These are phyloP conservation scores for Gallinago undulata DNA, from an alignment of 2,113 vertebrate species.

Conservation along the genomic window DNA sequence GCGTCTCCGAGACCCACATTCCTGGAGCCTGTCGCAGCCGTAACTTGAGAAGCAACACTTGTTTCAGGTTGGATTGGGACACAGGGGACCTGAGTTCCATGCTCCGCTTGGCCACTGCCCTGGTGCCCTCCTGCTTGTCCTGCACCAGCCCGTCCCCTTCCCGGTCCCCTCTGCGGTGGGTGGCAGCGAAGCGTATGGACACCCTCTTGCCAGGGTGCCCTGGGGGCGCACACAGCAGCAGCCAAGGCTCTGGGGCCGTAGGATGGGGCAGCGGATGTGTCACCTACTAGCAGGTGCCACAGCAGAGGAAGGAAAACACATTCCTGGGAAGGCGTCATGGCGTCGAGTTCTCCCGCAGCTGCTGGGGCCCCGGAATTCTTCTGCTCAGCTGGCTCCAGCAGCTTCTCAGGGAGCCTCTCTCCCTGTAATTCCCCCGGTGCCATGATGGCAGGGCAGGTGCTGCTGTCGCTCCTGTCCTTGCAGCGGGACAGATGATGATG, in stretches of 20 bases:
- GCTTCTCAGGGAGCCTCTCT: background rate
- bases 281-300: constrained; percentile 9
- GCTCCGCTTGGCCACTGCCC: fast-evolving
- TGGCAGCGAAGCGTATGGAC: fast-evolving
- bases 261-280: background rate
- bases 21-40: background rate
- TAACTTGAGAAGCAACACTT: background rate
- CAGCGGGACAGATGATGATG: background rate
- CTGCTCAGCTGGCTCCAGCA: constrained; percentile 6
- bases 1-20: background rate
- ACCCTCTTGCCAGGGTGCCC: background rate
- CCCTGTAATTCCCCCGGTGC: background rate
- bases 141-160: background rate
- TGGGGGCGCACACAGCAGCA: fast-evolving
- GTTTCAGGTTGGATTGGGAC: background rate
- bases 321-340: constrained; percentile 15
- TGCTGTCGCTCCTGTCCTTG: background rate
- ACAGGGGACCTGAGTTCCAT: fast-evolving
- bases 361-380: constrained; percentile 28
- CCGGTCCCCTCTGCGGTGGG: background rate
- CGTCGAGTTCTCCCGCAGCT: background rate
- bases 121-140: background rate
- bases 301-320: background rate
- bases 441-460: background rate
- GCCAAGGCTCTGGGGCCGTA: fast-evolving